Evolutionary conservation across 2,888 invertebrate genomes (phyloP).

Genomic region (Belgica antarctica): DNA sequence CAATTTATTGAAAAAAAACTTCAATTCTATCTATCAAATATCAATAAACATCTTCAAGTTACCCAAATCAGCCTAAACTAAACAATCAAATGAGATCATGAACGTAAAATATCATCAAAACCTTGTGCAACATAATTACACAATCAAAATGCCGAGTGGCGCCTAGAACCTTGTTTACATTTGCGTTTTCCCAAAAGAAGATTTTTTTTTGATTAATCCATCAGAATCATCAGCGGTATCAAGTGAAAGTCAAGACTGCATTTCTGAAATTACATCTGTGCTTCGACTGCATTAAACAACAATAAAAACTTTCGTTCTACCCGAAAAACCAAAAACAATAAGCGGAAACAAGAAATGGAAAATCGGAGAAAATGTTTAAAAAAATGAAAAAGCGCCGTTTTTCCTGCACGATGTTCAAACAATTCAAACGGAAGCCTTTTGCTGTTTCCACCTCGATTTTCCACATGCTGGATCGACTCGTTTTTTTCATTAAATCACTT

Average conservation of each 20-base stretch:
- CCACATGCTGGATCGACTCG: slow-evolving; percentile 29
- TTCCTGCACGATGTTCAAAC: background rate
- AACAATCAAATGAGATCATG: no score
- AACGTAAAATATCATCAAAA: no score
- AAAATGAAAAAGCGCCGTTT: slow-evolving; percentile 9
- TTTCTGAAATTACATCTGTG: slow-evolving; percentile 42
- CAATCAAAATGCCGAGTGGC: slow-evolving; percentile 10
- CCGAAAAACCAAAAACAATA: slow-evolving; percentile 38
- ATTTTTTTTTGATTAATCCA: background rate
- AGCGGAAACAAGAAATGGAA: slow-evolving; percentile 37
- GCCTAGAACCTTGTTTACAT: slow-evolving; percentile 9
- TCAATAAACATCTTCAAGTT: background rate
- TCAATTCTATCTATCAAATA: background rate
- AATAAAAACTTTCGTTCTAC: slow-evolving; percentile 19
- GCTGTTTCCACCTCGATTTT: slow-evolving; percentile 20
- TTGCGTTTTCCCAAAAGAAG: background rate
- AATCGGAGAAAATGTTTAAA: slow-evolving; percentile 12
- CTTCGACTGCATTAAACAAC: slow-evolving; percentile 11
- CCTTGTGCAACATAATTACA: background rate
- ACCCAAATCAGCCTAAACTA: no score
- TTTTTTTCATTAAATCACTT: slow-evolving; percentile 43
- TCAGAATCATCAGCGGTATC: background rate
- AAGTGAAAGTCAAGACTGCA: slow-evolving; percentile 26
- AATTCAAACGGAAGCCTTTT: slow-evolving; percentile 38
- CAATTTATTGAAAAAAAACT: background rate